phyloP scores from a whole-genome alignment of 2,797 vertebrate species.

The Argya squamiceps region DNA sequence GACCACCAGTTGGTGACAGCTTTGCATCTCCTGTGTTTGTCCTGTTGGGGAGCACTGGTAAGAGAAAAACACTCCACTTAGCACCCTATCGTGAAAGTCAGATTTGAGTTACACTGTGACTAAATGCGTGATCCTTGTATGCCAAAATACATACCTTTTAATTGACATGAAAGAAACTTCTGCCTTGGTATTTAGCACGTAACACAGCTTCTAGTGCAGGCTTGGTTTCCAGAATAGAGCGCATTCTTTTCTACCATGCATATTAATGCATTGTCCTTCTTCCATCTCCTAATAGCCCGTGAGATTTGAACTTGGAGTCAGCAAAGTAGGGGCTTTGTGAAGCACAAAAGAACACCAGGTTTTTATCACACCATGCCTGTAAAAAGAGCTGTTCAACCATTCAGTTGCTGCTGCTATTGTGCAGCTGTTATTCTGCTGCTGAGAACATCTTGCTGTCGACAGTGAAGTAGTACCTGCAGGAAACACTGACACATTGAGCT shows the following conservation, averaged over 20 bases:
- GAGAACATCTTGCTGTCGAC: constrained; percentile 67
- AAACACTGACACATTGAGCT: constrained; percentile 59
- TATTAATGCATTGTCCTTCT: constrained; percentile 61
- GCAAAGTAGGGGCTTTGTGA: constrained; percentile 69
- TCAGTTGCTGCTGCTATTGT: constrained; percentile 70
- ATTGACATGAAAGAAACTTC: constrained; percentile 17
- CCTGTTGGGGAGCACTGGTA: neutral
- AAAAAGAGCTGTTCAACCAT: constrained; percentile 66
- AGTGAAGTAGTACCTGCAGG: constrained; percentile 72
- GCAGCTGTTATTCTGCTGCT: constrained; percentile 68
- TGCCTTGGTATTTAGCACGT: constrained; percentile 23
- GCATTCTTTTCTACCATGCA: constrained; percentile 50
- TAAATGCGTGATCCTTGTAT: neutral
- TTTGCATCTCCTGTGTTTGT: neutral
- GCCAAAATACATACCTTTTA: constrained; percentile 21
- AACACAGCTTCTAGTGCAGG: neutral
- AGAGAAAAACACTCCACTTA: neutral
- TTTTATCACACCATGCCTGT: constrained; percentile 66
- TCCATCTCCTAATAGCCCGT: constrained; percentile 62
- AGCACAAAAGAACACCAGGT: constrained; percentile 76
- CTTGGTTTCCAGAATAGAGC: constrained; percentile 46
- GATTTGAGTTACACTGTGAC: neutral
- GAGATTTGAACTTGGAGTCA: constrained; percentile 75
- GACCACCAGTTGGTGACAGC: neutral
- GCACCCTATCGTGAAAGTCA: neutral